Conservation (phyloP, 2,797 vertebrate species). For the Mycteria americana region DNA sequence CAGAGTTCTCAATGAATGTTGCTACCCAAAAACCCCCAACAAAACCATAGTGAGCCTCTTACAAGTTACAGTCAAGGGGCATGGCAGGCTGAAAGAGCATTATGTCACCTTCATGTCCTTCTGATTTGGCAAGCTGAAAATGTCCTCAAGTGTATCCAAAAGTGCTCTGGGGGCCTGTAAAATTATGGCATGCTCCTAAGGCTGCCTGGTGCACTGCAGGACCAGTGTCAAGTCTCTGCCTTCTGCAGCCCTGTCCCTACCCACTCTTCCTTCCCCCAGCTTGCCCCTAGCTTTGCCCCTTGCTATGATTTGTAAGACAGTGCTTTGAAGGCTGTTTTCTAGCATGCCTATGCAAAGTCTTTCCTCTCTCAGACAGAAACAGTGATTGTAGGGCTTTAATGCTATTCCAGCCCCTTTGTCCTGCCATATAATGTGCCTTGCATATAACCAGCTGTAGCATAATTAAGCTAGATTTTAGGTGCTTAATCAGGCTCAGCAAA, state of each 20-base stretch:
- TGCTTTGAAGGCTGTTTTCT: background rate
- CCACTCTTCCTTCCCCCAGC: background rate
- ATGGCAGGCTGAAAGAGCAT: background rate
- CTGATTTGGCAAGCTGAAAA: background rate
- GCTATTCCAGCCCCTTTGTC: background rate
- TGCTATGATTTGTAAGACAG: background rate
- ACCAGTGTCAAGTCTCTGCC: background rate
- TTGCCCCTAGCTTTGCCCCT: background rate
- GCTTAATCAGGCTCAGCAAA: conserved; percentile 51
- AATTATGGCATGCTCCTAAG: background rate
- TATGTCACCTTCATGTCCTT: background rate
- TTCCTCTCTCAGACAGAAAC: background rate
- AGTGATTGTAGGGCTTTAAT: background rate
- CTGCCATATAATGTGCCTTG: background rate
- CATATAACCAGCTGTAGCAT: conserved; percentile 13
- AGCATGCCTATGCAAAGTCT: background rate
- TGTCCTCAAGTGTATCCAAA: background rate
- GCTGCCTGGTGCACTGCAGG: background rate
- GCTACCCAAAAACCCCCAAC: background rate
- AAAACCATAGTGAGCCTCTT: background rate
- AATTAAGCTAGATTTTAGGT: conserved; percentile 53
- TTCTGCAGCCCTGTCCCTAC: background rate
- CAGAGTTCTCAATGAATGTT: background rate
- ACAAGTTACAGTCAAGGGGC: background rate
- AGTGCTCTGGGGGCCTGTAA: background rate